Evolutionary conservation across 30 jellyfish, hydroid and myxozoan species (phyloP).

Genomic region (Cassiopea andromeda): DNA sequence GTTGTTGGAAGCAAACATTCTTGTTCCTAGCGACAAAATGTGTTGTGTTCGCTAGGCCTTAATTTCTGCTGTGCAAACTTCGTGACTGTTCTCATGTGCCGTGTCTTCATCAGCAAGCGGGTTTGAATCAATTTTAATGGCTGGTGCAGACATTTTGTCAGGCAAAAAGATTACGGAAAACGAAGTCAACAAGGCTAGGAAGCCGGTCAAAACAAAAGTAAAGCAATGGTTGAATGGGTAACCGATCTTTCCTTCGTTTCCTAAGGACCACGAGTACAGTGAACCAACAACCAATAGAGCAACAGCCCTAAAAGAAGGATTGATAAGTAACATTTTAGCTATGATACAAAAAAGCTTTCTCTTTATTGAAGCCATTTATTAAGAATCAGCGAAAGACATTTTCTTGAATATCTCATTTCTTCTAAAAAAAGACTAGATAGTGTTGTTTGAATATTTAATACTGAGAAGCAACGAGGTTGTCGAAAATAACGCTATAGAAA

Average conservation of each 20-base stretch:
- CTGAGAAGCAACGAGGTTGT: no score
- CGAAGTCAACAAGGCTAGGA: constrained; percentile 21
- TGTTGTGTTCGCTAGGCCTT: no score
- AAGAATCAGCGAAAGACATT: no score
- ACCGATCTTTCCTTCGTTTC: constrained; percentile 36
- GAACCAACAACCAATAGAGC: constrained; percentile 46
- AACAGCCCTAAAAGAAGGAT: constrained; percentile 27
- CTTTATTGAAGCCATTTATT: no score
- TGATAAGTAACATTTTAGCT: no score
- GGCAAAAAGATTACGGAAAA: constrained; percentile 6
- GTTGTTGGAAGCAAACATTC: no score
- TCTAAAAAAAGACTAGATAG: no score
- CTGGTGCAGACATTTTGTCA: not conserved
- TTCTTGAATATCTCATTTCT: no score
- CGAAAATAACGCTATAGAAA: no score
- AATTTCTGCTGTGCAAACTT: not conserved
- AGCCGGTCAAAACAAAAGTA: constrained; percentile 24
- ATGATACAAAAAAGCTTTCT: no score
- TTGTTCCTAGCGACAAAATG: no score
- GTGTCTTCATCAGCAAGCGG: not conserved
- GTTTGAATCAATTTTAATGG: not conserved
- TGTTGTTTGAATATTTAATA: no score
- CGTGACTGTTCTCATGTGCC: not conserved
- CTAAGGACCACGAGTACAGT: constrained; percentile 38
- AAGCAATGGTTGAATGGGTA: constrained; percentile 55